These are phyloP conservation scores for Premnoplex brunnescens DNA, from an alignment of 2,797 vertebrate species.

Conservation along the genomic window DNA sequence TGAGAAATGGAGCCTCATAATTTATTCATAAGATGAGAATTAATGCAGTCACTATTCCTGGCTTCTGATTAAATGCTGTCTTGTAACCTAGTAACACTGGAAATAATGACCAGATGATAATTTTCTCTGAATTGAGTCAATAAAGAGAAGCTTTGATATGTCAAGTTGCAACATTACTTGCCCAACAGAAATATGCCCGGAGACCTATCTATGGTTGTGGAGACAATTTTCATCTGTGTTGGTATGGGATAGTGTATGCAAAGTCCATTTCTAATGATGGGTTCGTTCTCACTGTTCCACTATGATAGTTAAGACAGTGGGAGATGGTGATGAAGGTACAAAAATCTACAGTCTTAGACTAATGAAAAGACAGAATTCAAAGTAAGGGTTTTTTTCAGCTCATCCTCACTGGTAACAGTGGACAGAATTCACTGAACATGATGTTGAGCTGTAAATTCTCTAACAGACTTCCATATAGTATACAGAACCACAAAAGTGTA, in stretches of 20 bases:
- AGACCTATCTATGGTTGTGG: neutral
- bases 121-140: slow-evolving; percentile 11
- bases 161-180: neutral
- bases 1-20: slow-evolving; percentile 45
- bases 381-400: neutral
- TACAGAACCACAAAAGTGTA: neutral
- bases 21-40: slow-evolving; percentile 61
- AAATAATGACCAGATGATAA: slow-evolving; percentile 51
- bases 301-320: neutral
- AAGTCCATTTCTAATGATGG: neutral
- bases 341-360: neutral
- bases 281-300: neutral
- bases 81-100: slow-evolving; percentile 47
- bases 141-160: neutral
- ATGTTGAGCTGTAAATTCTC: neutral
- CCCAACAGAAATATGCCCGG: neutral
- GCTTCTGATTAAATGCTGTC: slow-evolving; percentile 53
- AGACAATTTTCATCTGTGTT: neutral
- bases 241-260: neutral
- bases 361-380: neutral
- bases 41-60: slow-evolving; percentile 51
- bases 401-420: neutral
- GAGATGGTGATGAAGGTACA: neutral
- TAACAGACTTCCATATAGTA: neutral
- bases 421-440: neutral